Conservation (phyloP, 2,888 invertebrate genomes). For the Nomada hirtipes region DNA sequence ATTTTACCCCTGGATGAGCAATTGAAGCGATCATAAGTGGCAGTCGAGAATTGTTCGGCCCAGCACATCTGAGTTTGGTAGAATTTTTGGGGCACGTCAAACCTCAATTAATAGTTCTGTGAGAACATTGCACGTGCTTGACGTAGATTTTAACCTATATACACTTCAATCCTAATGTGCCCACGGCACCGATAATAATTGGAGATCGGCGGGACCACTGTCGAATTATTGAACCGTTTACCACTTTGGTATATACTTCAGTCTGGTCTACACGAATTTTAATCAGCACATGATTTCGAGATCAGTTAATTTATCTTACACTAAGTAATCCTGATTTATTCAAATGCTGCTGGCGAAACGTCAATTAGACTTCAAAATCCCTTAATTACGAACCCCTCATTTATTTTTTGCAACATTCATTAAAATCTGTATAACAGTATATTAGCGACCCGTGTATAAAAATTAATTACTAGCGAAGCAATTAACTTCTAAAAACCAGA, state of each 20-base stretch:
- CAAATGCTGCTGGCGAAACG: too few species aligned
- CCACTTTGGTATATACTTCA: conserved; percentile 14
- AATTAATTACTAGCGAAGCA: background rate
- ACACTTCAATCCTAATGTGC: conserved; percentile 24
- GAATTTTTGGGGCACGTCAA: conserved; percentile 43
- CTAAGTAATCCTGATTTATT: conserved; percentile 36
- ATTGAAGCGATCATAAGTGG: conserved; percentile 10
- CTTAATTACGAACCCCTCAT: background rate
- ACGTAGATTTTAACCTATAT: conserved; percentile 50
- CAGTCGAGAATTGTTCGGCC: background rate
- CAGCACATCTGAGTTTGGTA: background rate
- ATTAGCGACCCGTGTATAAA: background rate
- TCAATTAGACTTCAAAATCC: too few species aligned
- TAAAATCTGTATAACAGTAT: background rate
- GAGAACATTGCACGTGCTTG: conserved; percentile 59
- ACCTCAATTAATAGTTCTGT: conserved; percentile 43
- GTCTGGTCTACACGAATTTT: conserved; percentile 15
- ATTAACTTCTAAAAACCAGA: background rate
- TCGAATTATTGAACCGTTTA: conserved; percentile 48
- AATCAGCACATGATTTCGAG: conserved; percentile 26
- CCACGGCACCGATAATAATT: conserved; percentile 54
- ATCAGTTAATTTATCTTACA: conserved; percentile 21
- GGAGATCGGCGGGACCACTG: conserved; percentile 25
- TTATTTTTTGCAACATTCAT: background rate
- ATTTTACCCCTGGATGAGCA: background rate